Evolutionary conservation across 2,797 vertebrate genomes (phyloP).

Genomic region (Danionella dracula): DNA sequence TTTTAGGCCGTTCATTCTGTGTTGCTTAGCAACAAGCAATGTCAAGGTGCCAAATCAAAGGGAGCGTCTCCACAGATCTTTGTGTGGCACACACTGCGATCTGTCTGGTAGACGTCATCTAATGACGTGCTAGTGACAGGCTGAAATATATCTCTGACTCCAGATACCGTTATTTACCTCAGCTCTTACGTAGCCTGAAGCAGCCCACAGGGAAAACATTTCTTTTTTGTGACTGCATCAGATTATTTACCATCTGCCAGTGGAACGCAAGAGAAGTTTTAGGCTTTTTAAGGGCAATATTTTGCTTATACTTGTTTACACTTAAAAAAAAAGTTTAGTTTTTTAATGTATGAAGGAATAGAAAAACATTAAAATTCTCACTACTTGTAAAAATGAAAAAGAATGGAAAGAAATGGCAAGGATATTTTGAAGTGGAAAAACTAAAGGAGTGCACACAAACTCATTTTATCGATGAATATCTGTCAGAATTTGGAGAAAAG

Average conservation of each 20-base stretch:
- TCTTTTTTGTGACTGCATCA: not conserved
- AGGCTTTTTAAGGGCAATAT: too few species aligned
- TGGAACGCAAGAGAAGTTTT: not conserved
- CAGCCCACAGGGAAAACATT: not conserved
- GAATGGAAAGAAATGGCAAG: too few species aligned
- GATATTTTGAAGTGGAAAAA: too few species aligned
- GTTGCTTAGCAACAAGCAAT: conserved; percentile 44
- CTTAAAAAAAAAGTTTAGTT: too few species aligned
- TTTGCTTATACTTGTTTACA: too few species aligned
- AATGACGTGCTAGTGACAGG: conserved; percentile 27
- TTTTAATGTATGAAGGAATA: too few species aligned
- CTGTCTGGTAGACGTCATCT: conserved; percentile 34
- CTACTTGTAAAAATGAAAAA: too few species aligned
- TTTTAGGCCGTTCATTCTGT: conserved; percentile 29
- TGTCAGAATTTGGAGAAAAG: too few species aligned
- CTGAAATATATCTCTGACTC: conserved; percentile 31
- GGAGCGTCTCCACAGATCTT: conserved; percentile 13
- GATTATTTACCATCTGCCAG: not conserved
- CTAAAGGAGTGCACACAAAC: too few species aligned
- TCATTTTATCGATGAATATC: too few species aligned
- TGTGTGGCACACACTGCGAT: conserved; percentile 20
- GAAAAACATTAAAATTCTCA: too few species aligned
- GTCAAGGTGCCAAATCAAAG: conserved; percentile 32
- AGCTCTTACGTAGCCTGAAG: not conserved
- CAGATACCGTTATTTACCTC: conserved; percentile 7